Conservation (phyloP, 2,797 vertebrate species). For the Triplophysa bombifrons region DNA sequence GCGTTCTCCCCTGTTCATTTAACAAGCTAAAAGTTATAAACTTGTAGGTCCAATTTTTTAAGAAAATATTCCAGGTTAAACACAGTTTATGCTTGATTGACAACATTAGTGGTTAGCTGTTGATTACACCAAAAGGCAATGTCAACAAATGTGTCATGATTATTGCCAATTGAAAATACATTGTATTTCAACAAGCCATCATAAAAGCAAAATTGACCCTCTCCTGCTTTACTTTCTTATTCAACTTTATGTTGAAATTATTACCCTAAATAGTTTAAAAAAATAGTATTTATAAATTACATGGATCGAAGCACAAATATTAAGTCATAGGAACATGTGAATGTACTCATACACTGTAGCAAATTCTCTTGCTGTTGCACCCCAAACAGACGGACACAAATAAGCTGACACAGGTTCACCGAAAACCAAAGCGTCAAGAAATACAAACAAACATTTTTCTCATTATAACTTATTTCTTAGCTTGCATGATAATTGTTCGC, state of each 20-base stretch:
- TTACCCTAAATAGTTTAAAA: too few species aligned
- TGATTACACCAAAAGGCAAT: background rate
- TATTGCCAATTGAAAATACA: background rate
- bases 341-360: background rate
- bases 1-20: constrained; percentile 87
- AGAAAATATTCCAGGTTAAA: background rate
- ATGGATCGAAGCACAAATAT: too few species aligned
- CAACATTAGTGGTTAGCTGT: background rate
- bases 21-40: background rate
- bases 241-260: too few species aligned
- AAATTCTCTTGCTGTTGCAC: background rate
- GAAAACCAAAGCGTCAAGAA: constrained; percentile 16
- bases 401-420: constrained; percentile 7
- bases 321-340: too few species aligned
- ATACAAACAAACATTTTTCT: constrained; percentile 14
- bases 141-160: too few species aligned
- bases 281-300: too few species aligned
- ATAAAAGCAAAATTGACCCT: too few species aligned
- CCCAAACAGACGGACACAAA: background rate
- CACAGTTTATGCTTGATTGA: background rate
- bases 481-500: constrained; percentile 20
- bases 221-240: too few species aligned
- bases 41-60: background rate
- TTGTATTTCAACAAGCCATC: too few species aligned
- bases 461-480: constrained; percentile 18